phyloP scores from a whole-genome alignment of 2,797 vertebrate genomes.

The Lepus oiostolus region DNA sequence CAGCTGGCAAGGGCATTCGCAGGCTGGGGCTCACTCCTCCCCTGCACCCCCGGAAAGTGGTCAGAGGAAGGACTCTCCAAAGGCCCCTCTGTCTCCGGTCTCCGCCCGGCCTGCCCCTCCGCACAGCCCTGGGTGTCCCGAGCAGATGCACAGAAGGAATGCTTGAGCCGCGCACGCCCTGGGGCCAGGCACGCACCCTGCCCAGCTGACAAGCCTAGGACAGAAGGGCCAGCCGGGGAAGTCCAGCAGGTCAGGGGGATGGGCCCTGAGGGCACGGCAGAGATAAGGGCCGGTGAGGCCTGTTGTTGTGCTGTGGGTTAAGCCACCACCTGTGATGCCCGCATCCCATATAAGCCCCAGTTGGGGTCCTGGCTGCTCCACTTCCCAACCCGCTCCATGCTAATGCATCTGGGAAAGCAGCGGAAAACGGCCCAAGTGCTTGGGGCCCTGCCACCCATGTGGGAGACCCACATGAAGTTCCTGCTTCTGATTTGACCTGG shows the following conservation, averaged over 20 bases:
- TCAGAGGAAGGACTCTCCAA: not conserved
- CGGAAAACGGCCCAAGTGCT: too few species aligned
- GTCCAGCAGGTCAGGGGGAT: not conserved
- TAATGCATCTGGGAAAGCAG: too few species aligned
- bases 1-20: not conserved
- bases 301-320: too few species aligned
- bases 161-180: not conserved
- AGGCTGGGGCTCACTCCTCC: not conserved
- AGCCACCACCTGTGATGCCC: too few species aligned
- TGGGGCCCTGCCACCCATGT: too few species aligned
- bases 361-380: too few species aligned
- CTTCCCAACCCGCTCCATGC: too few species aligned
- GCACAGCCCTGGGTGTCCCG: not conserved
- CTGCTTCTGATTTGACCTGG: too few species aligned
- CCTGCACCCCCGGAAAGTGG: not conserved
- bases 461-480: too few species aligned
- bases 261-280: not conserved
- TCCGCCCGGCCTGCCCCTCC: not conserved
- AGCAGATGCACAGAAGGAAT: slow-evolving; percentile 17
- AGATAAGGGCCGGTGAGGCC: not conserved
- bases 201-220: not conserved
- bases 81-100: not conserved
- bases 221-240: not conserved
- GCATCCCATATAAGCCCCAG: too few species aligned
- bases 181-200: not conserved